These are phyloP conservation scores for Lagocephalus sceleratus DNA, from an alignment of 2,797 vertebrate species.

Conservation along the genomic window DNA sequence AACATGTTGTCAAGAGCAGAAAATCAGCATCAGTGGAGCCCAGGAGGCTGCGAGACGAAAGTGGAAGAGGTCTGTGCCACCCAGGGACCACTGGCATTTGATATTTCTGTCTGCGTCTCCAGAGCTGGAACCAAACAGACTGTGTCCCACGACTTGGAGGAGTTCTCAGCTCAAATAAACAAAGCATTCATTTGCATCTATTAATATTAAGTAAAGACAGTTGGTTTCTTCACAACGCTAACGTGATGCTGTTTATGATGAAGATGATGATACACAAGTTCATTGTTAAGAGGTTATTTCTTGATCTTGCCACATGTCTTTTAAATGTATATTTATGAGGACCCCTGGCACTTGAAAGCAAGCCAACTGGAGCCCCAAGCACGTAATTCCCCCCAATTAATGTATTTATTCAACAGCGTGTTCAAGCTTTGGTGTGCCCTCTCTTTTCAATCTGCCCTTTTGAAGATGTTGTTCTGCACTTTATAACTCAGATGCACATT, in stretches of 20 bases:
- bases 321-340: constrained; percentile 79
- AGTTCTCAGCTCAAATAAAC: constrained; percentile 68
- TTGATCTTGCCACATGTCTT: constrained; percentile 73
- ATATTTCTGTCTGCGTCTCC: constrained; percentile 57
- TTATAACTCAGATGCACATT: constrained; percentile 60
- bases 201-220: constrained; percentile 68
- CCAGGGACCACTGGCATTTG: constrained; percentile 47
- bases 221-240: constrained; percentile 57
- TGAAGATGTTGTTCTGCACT: constrained; percentile 65
- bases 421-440: constrained; percentile 64
- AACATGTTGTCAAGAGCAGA: constrained; percentile 15
- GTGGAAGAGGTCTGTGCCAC: constrained; percentile 26
- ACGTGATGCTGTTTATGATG: constrained; percentile 55
- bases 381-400: constrained; percentile 73
- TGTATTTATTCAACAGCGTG: constrained; percentile 79
- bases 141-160: constrained; percentile 51
- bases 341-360: constrained; percentile 70
- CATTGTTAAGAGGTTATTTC: constrained; percentile 76
- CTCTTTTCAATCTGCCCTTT: constrained; percentile 70
- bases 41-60: constrained; percentile 27
- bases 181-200: constrained; percentile 77
- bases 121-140: constrained; percentile 57
- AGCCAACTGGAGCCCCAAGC: constrained; percentile 59
- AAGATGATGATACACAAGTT: constrained; percentile 70
- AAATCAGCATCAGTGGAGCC: constrained; percentile 21